A percentile compares a stretch with the other conserved stretches of the same genome.
Evolutionary conservation across 2,113 vertebrate species (phyloP).

Genomic region (Xenopus tropicalis): DNA sequence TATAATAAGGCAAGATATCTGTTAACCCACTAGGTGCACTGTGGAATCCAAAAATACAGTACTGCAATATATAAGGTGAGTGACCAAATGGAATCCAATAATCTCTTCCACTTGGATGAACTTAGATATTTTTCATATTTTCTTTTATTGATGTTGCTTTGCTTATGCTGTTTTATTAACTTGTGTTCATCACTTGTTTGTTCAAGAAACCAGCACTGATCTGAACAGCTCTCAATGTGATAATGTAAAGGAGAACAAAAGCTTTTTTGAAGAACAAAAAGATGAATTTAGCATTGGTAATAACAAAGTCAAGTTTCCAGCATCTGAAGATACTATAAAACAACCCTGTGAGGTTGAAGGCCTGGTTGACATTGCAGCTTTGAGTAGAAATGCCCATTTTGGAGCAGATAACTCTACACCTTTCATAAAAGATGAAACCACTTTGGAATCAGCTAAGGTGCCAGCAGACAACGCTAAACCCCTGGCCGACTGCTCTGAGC

Average conservation of each 20-base stretch:
- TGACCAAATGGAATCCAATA: no score
- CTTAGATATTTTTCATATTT: no score
- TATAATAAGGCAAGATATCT: no score
- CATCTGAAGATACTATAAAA: conserved; percentile 46
- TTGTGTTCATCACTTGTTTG: not conserved
- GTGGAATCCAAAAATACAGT: no score
- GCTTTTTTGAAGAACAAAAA: conserved; percentile 54
- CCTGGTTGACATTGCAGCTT: not conserved
- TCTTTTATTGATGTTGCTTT: no score
- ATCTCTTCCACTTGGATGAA: no score
- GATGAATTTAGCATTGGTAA: conserved; percentile 61
- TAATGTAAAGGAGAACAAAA: conserved; percentile 48
- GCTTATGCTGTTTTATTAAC: no score
- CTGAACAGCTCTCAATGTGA: conserved; percentile 52
- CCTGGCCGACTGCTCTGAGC: conserved; percentile 44
- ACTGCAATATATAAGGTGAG: no score
- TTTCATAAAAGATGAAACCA: conserved; percentile 8
- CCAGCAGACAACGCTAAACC: conserved; percentile 45
- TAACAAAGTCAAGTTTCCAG: conserved; percentile 50
- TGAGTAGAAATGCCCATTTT: conserved; percentile 46
- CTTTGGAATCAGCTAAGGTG: conserved; percentile 42
- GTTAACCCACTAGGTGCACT: no score
- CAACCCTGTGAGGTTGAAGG: conserved; percentile 51
- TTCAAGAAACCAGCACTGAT: conserved; percentile 48
- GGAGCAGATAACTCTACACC: not conserved